These are phyloP conservation scores for Drosophila nigrodunni DNA, from an alignment of 1,140 invertebrate genomes.

Conservation along the genomic window DNA sequence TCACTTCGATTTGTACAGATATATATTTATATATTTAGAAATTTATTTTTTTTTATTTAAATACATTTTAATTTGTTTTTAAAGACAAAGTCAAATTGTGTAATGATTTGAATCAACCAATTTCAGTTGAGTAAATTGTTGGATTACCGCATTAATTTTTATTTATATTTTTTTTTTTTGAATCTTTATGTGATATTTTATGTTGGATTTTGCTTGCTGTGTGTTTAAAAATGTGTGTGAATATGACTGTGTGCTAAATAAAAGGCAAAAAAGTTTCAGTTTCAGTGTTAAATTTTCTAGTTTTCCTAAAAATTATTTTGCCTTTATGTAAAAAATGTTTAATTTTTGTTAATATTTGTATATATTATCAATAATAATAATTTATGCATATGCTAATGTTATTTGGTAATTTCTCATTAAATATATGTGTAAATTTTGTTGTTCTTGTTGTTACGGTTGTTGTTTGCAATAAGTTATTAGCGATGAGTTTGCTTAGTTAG, in stretches of 20 bases:
- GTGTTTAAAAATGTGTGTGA: constrained; percentile 14
- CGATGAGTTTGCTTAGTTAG: constrained; percentile 47
- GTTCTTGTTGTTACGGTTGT: constrained; percentile 30
- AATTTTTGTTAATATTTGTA: constrained; percentile 46
- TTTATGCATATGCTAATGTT: constrained; percentile 31
- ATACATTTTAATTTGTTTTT: constrained; percentile 49
- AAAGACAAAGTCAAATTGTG: constrained; percentile 55
- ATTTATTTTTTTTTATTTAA: constrained; percentile 19
- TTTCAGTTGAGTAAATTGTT: constrained; percentile 52
- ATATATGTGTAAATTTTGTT: constrained; percentile 34
- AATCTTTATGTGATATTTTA: constrained; percentile 16
- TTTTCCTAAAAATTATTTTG: constrained; percentile 52
- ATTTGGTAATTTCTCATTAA: constrained; percentile 31
- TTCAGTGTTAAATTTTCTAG: constrained; percentile 50
- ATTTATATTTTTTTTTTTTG: constrained; percentile 27
- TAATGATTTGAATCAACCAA: constrained; percentile 59
- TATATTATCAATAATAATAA: constrained; percentile 48
- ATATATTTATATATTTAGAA: constrained; percentile 20
- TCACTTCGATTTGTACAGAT: constrained; percentile 67
- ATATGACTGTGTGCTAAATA: constrained; percentile 30
- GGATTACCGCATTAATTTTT: constrained; percentile 38
- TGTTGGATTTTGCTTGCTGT: constrained; percentile 45
- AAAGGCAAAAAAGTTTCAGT: constrained; percentile 31
- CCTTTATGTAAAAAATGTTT: constrained; percentile 49
- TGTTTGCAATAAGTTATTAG: not conserved